A percentile compares a stretch with the other conserved stretches of the same genome.
phyloP scores from a whole-genome alignment of 2,888 invertebrate genomes.

The Drosophila percnosoma region DNA sequence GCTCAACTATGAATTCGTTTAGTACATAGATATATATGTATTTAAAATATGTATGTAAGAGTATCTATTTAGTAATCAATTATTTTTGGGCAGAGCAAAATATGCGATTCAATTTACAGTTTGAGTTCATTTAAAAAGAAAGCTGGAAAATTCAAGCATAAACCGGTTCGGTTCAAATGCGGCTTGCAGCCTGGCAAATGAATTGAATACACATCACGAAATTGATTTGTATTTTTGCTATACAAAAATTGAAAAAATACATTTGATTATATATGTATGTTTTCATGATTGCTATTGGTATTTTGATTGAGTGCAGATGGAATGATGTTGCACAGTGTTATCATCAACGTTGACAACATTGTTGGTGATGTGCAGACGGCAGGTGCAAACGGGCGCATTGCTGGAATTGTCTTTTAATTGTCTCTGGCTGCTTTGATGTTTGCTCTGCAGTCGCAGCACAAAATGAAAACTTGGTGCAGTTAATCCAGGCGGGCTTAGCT shows the following conservation, averaged over 20 bases:
- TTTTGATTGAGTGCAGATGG: background rate
- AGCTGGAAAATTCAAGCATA: background rate
- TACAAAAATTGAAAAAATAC: background rate
- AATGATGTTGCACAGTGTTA: constrained; percentile 28
- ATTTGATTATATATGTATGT: background rate
- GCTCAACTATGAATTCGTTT: too few species aligned
- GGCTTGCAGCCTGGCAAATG: background rate
- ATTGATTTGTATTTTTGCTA: background rate
- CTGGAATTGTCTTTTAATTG: constrained; percentile 69
- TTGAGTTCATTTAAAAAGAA: background rate
- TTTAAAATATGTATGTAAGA: too few species aligned
- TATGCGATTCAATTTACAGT: background rate
- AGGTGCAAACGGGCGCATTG: constrained; percentile 70
- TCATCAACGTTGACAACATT: constrained; percentile 50
- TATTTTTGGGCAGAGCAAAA: background rate
- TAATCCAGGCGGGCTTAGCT: constrained; percentile 52
- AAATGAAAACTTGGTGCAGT: constrained; percentile 46
- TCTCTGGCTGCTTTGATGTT: constrained; percentile 56
- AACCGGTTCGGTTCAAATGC: background rate
- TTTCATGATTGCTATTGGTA: too few species aligned
- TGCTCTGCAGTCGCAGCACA: constrained; percentile 28
- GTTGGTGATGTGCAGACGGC: constrained; percentile 64
- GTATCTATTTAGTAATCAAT: too few species aligned
- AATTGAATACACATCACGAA: background rate
- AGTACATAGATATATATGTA: too few species aligned